Conservation (phyloP, 2,797 vertebrate genomes). For the Perodicticus potto region DNA sequence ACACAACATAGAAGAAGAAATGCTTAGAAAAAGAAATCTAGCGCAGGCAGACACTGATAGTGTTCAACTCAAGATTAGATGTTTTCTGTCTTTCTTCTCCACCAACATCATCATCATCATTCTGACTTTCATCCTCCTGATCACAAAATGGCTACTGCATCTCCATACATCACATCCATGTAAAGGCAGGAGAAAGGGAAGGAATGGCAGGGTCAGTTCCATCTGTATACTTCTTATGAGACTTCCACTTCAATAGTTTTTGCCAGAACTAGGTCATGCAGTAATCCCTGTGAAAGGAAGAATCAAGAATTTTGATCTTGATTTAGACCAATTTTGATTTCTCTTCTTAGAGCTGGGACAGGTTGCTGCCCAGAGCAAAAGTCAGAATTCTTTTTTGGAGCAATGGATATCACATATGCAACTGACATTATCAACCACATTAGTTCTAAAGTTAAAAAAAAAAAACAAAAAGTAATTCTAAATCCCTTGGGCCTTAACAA, state of each 20-base stretch:
- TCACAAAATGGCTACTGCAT: not conserved
- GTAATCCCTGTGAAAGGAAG: not conserved
- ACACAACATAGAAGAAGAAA: not conserved
- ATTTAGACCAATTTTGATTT: conserved; percentile 34
- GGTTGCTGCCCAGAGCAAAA: not conserved
- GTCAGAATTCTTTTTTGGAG: not conserved
- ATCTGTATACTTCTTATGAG: not conserved
- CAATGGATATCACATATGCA: not conserved
- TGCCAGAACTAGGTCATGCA: not conserved
- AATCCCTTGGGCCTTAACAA: not conserved
- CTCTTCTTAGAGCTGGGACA: not conserved
- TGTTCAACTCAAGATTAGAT: not conserved
- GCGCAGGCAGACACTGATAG: not conserved
- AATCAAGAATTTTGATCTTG: not conserved
- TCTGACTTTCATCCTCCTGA: not conserved
- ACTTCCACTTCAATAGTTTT: not conserved
- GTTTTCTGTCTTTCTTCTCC: not conserved
- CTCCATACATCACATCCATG: not conserved
- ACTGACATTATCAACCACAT: not conserved
- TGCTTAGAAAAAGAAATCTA: not conserved
- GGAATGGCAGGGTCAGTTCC: not conserved
- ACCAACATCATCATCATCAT: not conserved
- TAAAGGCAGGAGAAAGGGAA: not conserved
- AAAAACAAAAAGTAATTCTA: conserved; percentile 1
- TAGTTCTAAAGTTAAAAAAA: not conserved